Base-by-base conservation (phyloP, 2,888 invertebrate species). In the Volucella inflata region DNA sequence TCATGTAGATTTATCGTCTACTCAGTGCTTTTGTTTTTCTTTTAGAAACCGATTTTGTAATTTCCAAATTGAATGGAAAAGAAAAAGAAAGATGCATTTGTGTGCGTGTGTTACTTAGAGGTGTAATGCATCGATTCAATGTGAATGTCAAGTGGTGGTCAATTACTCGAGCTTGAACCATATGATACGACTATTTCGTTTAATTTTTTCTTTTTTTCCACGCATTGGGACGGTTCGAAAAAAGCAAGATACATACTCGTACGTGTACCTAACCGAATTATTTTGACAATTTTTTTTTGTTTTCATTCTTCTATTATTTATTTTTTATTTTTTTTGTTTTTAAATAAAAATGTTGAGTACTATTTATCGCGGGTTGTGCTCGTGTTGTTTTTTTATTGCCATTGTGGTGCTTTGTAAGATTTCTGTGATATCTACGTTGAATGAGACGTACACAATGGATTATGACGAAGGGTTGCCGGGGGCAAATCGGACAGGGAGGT, bases 401-500 rank as follows among this genome's bases (percentile, higher is more conserved):
- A 55, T 72, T 42, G 16, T 81, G 59, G 76, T 81, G 65, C 8
- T 59, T 44, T 77, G 44, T 72, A 46, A 85, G 42, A 57, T 76
- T 21, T 62, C 85, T 85, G 77, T 85, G 80, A 85, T 85, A 76
- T 67, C 51, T 17, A 64, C 55, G 14, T 64, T 72, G 9, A 85
- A 85, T 77, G 40, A 17, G 17, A 77, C 81, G 10, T 62, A 62
- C 38, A 48, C 21, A 4, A 51, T 72, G 40, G 71, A 60, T 9
- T 71, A 76, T 60, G 30, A 84, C 16, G n/a, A 59, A 30, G 44
- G 50, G 48, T 16, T 48, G 21, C 30, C 60, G 44, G 46, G 50
- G 6, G 76, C 70, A 16, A 94, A 94, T 89, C 93, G 95, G 89
- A 93, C 94, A 8, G 94, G 94, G 87, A 93, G 94, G 90, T 95